Percentiles rank a stretch among this genome's conserved stretches.
These are phyloP conservation scores for Hemibagrus wyckioides DNA, from an alignment of 2,113 vertebrate genomes.

Conservation along the genomic window DNA sequence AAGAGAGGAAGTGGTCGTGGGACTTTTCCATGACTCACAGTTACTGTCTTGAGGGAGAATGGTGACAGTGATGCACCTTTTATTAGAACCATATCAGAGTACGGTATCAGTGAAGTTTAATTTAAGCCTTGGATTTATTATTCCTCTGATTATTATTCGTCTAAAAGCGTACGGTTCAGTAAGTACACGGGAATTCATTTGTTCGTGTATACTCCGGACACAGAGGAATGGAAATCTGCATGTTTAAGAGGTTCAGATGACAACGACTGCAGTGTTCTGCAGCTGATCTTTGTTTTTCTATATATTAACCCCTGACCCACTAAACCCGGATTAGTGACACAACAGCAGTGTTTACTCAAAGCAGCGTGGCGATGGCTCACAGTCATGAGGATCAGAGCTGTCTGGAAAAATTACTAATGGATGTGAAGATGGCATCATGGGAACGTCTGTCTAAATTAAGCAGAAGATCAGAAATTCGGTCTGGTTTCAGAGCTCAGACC, in stretches of 20 bases:
- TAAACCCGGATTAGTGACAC: not conserved
- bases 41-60: not conserved
- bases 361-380: constrained; percentile 31
- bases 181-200: not conserved
- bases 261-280: not conserved
- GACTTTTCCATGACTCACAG: constrained; percentile 17
- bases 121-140: not conserved
- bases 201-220: not conserved
- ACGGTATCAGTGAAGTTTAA: not conserved
- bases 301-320: not conserved
- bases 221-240: not conserved
- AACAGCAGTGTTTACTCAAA: constrained; percentile 38
- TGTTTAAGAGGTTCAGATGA: not conserved
- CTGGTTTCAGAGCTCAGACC: not conserved
- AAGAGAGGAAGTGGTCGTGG: constrained; percentile 7
- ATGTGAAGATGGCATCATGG: not conserved
- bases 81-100: not conserved
- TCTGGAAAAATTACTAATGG: constrained; percentile 41
- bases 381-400: constrained; percentile 16
- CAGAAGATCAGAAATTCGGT: not conserved
- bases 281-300: not conserved
- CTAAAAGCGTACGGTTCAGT: not conserved
- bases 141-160: not conserved
- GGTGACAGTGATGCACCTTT: not conserved
- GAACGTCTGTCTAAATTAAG: constrained; percentile 8